Evolutionary conservation across 1,140 invertebrate species (phyloP).

Genomic region (Idris sp.): DNA sequence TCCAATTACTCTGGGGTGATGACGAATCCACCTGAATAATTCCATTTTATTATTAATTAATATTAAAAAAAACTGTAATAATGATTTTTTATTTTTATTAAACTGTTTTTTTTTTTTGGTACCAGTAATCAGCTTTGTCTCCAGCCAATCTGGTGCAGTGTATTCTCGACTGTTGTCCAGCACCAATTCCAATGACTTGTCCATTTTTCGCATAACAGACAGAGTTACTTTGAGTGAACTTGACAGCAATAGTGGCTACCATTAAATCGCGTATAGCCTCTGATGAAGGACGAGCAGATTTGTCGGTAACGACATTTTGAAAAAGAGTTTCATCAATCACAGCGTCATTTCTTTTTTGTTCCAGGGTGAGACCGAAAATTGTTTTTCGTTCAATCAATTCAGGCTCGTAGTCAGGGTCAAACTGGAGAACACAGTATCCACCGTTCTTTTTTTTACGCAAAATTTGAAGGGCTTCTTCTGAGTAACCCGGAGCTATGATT

Average conservation of each 20-base stretch:
- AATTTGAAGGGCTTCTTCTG: slow-evolving; percentile 89
- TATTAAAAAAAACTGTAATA: too few relatives aligned
- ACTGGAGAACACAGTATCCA: slow-evolving; percentile 94
- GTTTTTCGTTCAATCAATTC: slow-evolving; percentile 89
- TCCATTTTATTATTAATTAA: too few relatives aligned
- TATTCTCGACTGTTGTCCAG: slow-evolving; percentile 98
- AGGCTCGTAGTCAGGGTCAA: slow-evolving; percentile 92
- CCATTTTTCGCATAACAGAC: slow-evolving; percentile 95
- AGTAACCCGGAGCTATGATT: slow-evolving; percentile 95
- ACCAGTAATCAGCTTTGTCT: slow-evolving; percentile 98
- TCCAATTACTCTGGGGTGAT: slow-evolving; percentile 90
- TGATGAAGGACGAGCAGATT: slow-evolving; percentile 85
- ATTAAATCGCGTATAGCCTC: slow-evolving; percentile 92
- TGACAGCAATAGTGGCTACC: slow-evolving; percentile 96
- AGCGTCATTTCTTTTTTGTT: slow-evolving; percentile 95
- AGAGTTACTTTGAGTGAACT: slow-evolving; percentile 99
- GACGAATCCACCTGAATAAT: slow-evolving; percentile 88
- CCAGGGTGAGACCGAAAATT: slow-evolving; percentile 93
- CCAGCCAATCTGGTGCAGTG: slow-evolving; percentile 98
- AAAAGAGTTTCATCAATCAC: slow-evolving; percentile 89
- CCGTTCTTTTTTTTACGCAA: slow-evolving; percentile 97
- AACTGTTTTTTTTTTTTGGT: too few relatives aligned
- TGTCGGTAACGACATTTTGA: slow-evolving; percentile 89
- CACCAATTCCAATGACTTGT: slow-evolving; percentile 97
- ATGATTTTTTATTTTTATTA: too few relatives aligned